Conservation (phyloP, 2,797 vertebrate genomes). For the Lepus townsendii region DNA sequence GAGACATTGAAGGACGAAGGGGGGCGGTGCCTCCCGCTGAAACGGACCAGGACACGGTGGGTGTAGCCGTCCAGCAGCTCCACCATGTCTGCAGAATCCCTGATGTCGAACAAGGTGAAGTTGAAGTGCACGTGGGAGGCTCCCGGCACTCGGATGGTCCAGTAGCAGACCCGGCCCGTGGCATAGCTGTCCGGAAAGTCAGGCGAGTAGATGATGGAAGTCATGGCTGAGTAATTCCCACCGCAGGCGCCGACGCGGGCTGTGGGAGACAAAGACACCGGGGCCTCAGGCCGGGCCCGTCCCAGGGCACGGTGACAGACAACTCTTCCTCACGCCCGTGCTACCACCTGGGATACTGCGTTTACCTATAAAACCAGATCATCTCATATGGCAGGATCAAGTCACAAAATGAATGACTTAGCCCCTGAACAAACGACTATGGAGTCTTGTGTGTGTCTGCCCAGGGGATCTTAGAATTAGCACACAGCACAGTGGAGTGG, state of each 20-base stretch:
- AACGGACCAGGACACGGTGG: constrained; percentile 94
- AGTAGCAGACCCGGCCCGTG: constrained; percentile 95
- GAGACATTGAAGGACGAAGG: constrained; percentile 94
- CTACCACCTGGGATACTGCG: constrained; percentile 18
- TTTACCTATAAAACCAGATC: constrained; percentile 56
- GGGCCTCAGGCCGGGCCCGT: constrained; percentile 5
- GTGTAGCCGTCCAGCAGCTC: constrained; percentile 96
- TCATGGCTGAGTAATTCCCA: constrained; percentile 94
- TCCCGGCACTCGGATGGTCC: constrained; percentile 96
- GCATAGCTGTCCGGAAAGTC: constrained; percentile 96
- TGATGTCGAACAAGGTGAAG: constrained; percentile 97
- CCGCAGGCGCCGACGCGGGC: constrained; percentile 96
- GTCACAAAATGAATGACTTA: constrained; percentile 69
- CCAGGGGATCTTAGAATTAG: constrained; percentile 47
- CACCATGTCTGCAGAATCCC: constrained; percentile 97
- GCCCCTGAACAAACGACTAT: constrained; percentile 61
- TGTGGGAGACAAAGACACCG: constrained; percentile 82
- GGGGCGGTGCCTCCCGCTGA: constrained; percentile 93
- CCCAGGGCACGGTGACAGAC: not conserved
- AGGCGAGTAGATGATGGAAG: constrained; percentile 96
- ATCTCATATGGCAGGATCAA: constrained; percentile 75
- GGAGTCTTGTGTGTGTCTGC: constrained; percentile 15
- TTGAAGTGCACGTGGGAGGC: constrained; percentile 94
- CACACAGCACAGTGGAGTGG: not conserved
- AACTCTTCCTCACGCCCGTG: constrained; percentile 28